These are phyloP conservation scores for Pangasius larnaudii DNA, from an alignment of 2,797 vertebrate genomes.

Conservation along the genomic window DNA sequence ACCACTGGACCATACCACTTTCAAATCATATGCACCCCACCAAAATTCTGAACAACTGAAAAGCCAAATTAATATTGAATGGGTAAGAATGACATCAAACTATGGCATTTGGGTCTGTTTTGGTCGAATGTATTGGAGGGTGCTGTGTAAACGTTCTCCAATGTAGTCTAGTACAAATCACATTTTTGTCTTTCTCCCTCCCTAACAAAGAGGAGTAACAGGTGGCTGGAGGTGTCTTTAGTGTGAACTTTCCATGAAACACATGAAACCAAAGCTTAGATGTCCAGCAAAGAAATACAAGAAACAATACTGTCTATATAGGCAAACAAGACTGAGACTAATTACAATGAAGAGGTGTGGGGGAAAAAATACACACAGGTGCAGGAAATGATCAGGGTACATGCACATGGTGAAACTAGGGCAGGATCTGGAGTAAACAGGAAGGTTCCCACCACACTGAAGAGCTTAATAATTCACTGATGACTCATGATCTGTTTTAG, in stretches of 20 bases:
- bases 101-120: not conserved
- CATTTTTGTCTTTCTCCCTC: not conserved
- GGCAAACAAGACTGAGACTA: not conserved
- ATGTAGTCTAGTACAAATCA: not conserved
- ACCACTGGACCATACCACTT: not conserved
- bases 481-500: not conserved
- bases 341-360: not conserved
- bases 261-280: slow-evolving; percentile 36
- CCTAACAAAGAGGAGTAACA: not conserved
- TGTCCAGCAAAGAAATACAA: not conserved
- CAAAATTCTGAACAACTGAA: not conserved
- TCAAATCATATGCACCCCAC: not conserved
- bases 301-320: not conserved
- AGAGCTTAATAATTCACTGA: not conserved
- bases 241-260: not conserved
- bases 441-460: not conserved
- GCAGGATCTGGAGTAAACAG: not conserved
- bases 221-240: not conserved
- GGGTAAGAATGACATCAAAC: not conserved
- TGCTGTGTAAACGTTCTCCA: not conserved
- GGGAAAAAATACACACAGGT: not conserved
- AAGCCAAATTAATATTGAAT: not conserved
- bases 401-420: not conserved
- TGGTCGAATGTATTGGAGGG: not conserved
- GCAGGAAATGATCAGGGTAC: not conserved